Percentiles rank a stretch among this genome's conserved stretches.
Conservation (phyloP, 2,113 vertebrate genomes). For the Camelus dromedarius region DNA sequence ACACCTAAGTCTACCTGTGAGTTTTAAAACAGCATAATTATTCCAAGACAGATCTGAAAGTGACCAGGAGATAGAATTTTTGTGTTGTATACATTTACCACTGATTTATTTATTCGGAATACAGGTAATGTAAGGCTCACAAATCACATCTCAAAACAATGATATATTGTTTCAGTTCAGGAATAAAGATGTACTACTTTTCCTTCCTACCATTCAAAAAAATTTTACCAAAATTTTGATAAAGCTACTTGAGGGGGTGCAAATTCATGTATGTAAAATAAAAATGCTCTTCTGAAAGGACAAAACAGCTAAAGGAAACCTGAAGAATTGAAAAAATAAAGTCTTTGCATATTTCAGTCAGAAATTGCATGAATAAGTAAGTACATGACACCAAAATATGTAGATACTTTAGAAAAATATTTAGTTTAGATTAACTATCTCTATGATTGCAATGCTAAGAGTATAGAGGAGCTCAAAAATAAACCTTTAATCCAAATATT, state of each 20-base stretch:
- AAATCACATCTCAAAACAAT: neutral
- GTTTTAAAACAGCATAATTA: conserved; percentile 14
- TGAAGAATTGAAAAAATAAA: neutral
- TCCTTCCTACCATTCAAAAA: neutral
- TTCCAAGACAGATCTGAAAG: neutral
- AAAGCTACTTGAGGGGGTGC: neutral
- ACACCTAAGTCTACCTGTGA: neutral
- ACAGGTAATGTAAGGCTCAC: neutral
- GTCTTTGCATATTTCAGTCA: neutral
- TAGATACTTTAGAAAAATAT: neutral
- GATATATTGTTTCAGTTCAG: neutral
- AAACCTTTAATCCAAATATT: conserved; percentile 40
- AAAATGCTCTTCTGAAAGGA: neutral
- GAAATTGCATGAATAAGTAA: neutral
- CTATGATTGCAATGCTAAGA: neutral
- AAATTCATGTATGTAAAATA: conserved; percentile 1
- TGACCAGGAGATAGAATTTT: neutral
- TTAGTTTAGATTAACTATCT: conserved; percentile 35
- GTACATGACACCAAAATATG: neutral
- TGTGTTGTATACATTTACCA: neutral
- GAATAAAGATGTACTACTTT: neutral
- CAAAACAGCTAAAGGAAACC: neutral
- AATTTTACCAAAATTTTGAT: neutral
- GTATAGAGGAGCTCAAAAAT: neutral
- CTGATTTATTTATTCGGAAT: neutral